Percentiles rank a stretch among this genome's conserved stretches.
phyloP scores from a whole-genome alignment of 2,113 vertebrate genomes.

The Dromiciops gliroides region DNA sequence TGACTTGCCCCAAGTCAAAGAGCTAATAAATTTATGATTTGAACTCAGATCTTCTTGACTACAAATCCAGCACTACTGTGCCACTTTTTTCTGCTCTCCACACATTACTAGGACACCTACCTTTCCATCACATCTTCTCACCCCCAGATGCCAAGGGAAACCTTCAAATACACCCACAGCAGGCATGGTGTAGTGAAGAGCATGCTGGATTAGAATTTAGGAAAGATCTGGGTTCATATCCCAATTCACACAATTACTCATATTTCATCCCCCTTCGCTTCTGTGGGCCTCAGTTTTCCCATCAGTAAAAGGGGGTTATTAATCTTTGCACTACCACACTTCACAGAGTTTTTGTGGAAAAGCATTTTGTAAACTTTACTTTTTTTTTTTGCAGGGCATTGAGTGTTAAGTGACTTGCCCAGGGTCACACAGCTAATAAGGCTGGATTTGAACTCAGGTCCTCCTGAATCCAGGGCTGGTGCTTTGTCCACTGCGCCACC shows the following conservation, averaged over 20 bases:
- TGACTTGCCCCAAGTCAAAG: slow-evolving; percentile 7
- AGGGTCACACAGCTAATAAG: too few species aligned
- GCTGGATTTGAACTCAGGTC: too few species aligned
- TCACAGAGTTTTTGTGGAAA: not conserved
- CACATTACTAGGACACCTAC: not conserved
- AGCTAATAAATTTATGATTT: not conserved
- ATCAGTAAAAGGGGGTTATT: not conserved
- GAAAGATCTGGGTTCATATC: not conserved
- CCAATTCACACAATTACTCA: not conserved
- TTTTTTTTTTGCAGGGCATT: too few species aligned
- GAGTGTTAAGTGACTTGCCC: too few species aligned
- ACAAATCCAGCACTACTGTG: not conserved
- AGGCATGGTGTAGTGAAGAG: not conserved
- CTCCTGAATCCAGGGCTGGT: too few species aligned
- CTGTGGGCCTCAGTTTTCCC: not conserved
- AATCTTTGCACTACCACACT: not conserved
- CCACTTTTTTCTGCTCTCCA: not conserved
- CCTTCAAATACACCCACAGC: not conserved
- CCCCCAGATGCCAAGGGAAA: not conserved
- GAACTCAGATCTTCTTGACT: not conserved
- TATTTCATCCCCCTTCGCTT: not conserved
- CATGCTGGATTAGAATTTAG: not conserved
- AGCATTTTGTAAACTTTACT: not conserved
- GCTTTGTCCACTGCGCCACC: too few species aligned
- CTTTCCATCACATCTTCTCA: not conserved